These are phyloP conservation scores for Thomomys bottae DNA, from an alignment of 2,113 vertebrate species.

Conservation along the genomic window DNA sequence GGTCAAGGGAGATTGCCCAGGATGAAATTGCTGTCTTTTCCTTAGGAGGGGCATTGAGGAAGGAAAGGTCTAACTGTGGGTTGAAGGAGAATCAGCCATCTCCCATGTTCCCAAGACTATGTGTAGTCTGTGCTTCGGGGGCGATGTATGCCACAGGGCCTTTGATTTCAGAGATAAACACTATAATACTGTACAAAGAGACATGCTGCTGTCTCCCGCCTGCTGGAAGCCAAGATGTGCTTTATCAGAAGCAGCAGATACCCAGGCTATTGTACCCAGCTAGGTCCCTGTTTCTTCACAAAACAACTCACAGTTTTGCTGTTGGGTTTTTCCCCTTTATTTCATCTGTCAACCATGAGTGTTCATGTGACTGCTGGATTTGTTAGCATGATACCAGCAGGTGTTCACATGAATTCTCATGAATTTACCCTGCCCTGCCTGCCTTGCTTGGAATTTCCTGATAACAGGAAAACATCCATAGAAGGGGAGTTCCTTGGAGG, in stretches of 20 bases:
- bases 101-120: no score
- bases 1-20: conserved; percentile 57
- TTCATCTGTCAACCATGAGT: conserved; percentile 65
- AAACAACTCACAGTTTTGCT: conserved; percentile 80
- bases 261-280: conserved; percentile 84
- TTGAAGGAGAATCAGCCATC: no score
- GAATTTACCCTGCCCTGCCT: conserved; percentile 47
- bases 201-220: conserved; percentile 89
- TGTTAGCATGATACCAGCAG: conserved; percentile 76
- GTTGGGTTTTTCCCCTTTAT: conserved; percentile 33
- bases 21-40: conserved; percentile 61
- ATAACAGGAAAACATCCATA: conserved; percentile 56
- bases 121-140: no score
- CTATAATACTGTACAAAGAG: conserved; percentile 86
- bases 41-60: no score
- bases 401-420: conserved; percentile 75
- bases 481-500: neutral
- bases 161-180: conserved; percentile 93
- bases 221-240: conserved; percentile 8
- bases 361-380: conserved; percentile 58
- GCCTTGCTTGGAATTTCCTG: conserved; percentile 51
- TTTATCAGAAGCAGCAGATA: conserved; percentile 88
- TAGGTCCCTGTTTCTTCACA: conserved; percentile 89
- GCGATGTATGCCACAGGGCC: conserved; percentile 84
- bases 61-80: no score